Evolutionary conservation across 2,113 vertebrate genomes (phyloP).

Genomic region (Eudorcas thomsonii): DNA sequence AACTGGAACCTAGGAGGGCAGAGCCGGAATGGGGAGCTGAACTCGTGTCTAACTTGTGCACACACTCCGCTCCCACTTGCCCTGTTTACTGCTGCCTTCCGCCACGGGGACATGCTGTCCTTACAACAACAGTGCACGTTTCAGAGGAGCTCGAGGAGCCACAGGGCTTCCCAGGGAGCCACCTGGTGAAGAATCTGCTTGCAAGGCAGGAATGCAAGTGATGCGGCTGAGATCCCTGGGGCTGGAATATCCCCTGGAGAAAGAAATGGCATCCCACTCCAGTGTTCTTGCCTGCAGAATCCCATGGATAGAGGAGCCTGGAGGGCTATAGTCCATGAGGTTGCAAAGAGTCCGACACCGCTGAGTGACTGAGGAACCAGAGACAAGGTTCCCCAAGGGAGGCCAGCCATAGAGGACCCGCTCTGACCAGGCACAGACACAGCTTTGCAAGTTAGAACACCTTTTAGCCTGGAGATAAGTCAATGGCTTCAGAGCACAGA

Average conservation of each 20-base stretch:
- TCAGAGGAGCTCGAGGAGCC: neutral
- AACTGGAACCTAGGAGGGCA: no score
- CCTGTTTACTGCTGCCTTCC: neutral
- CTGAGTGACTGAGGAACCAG: no score
- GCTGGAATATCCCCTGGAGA: no score
- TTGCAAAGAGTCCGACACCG: no score
- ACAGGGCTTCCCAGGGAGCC: neutral
- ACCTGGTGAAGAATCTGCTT: neutral
- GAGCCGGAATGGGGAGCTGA: neutral
- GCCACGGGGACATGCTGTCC: fast-evolving
- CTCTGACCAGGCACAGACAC: no score
- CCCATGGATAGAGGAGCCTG: neutral
- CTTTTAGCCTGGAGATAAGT: no score
- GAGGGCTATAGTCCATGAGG: no score
- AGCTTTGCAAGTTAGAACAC: no score
- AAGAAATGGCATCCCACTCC: no score
- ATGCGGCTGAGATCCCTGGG: neutral
- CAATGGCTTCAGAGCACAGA: no score
- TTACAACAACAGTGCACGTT: fast-evolving
- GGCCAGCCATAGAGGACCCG: no score
- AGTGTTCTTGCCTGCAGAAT: neutral
- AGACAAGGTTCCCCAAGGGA: no score
- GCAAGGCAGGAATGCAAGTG: neutral
- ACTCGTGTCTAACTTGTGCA: fast-evolving
- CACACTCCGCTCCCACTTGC: fast-evolving